Evolutionary conservation across 2,113 vertebrate species (phyloP), one percentile per base, ranked within the genome.

Genomic region (Polyodon spathula): DNA sequence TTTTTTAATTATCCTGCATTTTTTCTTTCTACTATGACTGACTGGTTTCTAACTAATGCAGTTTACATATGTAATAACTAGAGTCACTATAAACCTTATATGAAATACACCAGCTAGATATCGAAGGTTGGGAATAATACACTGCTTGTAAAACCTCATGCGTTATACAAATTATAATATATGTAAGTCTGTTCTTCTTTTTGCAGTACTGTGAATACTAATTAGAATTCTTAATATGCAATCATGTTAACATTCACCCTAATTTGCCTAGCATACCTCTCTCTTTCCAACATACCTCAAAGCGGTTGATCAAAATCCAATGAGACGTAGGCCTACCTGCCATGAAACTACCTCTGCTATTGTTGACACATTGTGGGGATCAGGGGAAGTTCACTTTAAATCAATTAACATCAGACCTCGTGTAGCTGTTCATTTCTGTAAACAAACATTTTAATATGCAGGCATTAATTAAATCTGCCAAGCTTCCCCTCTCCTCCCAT

Each of bases 401-500:
- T 97, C 95, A 97, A 97, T 97, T 97, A 95, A 93, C 92, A 92
- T 90, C 90, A 92, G 93, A 96, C 92, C 93, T 95, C 91, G 82
- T 87, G 91, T 92, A 93, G 80, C 91, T 92, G 90, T 91, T 97
- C 93, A 93, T 93, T 95, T 92, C 92, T 95, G 93, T 97, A 97
- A 97, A 97, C 95, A 97, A 98, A 98, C 93, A 98, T 94, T 97
- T 95, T 96, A 98, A 98, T 97, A 92, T 89, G 90, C 86, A 78
- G 92, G 95, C 95, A 97, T 98, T 98, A 98, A 98, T 98, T 97
- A 90, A 92, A 96, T 93, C 92, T 97, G 95, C 92, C 94, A 95
- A 83, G 88, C 85, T 85, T 68, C 85, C 86, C 87, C 85, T 81
- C 88, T 91, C 87, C 84, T 92, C 88, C 86, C 75, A 84, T 88